Evolutionary conservation across 2,888 invertebrate species (phyloP).

Genomic region (Ctena decussata): DNA sequence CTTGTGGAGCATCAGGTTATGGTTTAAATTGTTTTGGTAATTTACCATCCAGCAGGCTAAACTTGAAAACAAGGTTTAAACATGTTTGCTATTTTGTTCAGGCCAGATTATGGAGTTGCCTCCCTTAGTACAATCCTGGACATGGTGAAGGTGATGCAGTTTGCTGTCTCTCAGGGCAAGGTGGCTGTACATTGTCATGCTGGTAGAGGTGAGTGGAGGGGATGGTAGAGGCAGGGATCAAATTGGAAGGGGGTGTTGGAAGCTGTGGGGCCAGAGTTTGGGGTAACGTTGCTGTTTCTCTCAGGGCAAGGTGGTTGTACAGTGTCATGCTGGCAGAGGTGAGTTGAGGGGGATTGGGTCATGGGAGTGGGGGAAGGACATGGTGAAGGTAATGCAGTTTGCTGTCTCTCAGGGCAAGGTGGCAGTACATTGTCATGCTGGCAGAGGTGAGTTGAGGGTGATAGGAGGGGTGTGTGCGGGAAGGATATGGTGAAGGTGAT

Average conservation of each 20-base stretch:
- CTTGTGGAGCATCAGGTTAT: no score
- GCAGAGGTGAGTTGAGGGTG: slow-evolving; percentile 84
- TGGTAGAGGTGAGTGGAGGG: slow-evolving; percentile 86
- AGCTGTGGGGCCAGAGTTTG: slow-evolving; percentile 96
- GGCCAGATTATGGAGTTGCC: slow-evolving; percentile 95
- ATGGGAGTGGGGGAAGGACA: slow-evolving; percentile 88
- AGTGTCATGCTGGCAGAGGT: slow-evolving; percentile 93
- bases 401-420: slow-evolving; percentile 92
- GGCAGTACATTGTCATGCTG: slow-evolving; percentile 96
- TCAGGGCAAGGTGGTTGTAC: slow-evolving; percentile 93
- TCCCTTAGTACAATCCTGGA: slow-evolving; percentile 93
- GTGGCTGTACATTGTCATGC: slow-evolving; percentile 96
- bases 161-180: slow-evolving; percentile 93
- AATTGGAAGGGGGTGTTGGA: no score
- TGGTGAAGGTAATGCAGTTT: slow-evolving; percentile 96
- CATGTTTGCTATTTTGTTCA: slow-evolving; percentile 67
- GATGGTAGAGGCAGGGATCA: no score
- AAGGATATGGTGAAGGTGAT: slow-evolving; percentile 95
- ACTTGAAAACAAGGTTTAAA: no score
- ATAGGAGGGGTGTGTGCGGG: background rate
- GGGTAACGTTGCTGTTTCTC: slow-evolving; percentile 92
- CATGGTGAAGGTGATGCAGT: slow-evolving; percentile 96
- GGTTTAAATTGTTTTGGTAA: no score
- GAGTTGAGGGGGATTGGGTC: background rate
- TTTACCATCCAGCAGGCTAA: no score